Evolutionary conservation across 2,797 vertebrate species (phyloP).

Genomic region (Apogon talboti): DNA sequence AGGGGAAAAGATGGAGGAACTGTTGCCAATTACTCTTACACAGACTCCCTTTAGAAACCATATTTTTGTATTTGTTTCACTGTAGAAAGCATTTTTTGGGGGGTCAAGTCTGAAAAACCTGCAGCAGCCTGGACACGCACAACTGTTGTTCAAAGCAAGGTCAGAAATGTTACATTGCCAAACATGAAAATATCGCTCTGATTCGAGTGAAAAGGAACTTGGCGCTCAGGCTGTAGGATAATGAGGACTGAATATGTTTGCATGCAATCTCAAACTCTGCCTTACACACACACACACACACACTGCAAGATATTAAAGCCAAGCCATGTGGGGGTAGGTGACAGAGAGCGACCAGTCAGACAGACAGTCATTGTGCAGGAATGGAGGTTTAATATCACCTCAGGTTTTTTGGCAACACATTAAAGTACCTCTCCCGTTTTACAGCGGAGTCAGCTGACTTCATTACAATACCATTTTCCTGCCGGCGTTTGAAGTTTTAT

Average conservation of each 20-base stretch:
- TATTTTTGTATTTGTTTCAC: conserved; percentile 51
- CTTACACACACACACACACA: conserved; percentile 26
- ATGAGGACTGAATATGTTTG: conserved; percentile 59
- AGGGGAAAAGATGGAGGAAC: conserved; percentile 32
- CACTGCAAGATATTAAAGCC: conserved; percentile 40
- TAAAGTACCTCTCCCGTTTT: conserved; percentile 64
- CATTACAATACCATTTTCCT: conserved; percentile 55
- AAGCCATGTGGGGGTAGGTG: conserved; percentile 74
- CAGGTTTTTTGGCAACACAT: conserved; percentile 72
- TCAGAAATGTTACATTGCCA: conserved; percentile 58
- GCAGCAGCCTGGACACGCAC: conserved; percentile 21
- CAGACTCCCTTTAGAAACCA: conserved; percentile 52
- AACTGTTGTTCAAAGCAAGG: conserved; percentile 48
- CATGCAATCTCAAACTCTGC: conserved; percentile 35
- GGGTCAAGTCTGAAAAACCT: conserved; percentile 40
- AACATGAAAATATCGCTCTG: conserved; percentile 48
- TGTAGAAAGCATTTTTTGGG: conserved; percentile 54
- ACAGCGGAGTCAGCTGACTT: conserved; percentile 56
- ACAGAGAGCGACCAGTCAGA: conserved; percentile 70
- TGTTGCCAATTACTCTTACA: conserved; percentile 74
- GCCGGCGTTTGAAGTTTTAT: conserved; percentile 69
- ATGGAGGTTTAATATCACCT: conserved; percentile 72
- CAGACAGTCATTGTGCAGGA: conserved; percentile 73
- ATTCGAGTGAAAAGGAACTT: conserved; percentile 55
- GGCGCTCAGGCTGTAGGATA: conserved; percentile 53